Conservation (phyloP, 2,888 invertebrate genomes). For the Dryomyza anilis region DNA sequence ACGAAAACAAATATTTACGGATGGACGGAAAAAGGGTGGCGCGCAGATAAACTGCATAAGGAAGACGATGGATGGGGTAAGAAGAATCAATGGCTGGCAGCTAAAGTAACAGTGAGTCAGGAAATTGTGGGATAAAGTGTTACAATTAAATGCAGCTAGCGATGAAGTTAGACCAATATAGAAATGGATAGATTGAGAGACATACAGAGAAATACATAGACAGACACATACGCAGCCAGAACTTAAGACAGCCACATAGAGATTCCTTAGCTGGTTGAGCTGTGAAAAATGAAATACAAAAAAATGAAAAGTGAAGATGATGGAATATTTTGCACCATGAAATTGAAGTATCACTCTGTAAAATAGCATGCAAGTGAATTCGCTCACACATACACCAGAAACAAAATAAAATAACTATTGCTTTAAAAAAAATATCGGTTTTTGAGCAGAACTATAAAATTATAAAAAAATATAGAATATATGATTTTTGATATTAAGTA, state of each 20-base stretch:
- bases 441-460: too few relatives aligned
- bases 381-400: too few relatives aligned
- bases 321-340: too few relatives aligned
- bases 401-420: too few relatives aligned
- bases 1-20: too few relatives aligned
- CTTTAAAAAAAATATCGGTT: too few relatives aligned
- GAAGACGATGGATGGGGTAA: not conserved
- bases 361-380: too few relatives aligned
- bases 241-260: not conserved
- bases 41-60: not conserved
- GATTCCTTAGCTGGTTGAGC: too few relatives aligned
- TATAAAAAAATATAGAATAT: too few relatives aligned
- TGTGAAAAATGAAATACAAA: not conserved
- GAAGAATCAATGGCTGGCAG: not conserved
- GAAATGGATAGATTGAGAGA: not conserved
- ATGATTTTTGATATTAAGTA: too few relatives aligned
- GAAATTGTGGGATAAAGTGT: not conserved
- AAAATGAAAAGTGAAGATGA: not conserved
- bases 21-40: too few relatives aligned
- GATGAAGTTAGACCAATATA: not conserved
- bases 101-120: not conserved
- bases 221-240: not conserved
- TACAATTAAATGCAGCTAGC: not conserved
- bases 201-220: not conserved
- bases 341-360: too few relatives aligned